These are phyloP conservation scores for Lepidothrix coronata DNA, from an alignment of 2,113 vertebrate genomes.

Conservation along the genomic window DNA sequence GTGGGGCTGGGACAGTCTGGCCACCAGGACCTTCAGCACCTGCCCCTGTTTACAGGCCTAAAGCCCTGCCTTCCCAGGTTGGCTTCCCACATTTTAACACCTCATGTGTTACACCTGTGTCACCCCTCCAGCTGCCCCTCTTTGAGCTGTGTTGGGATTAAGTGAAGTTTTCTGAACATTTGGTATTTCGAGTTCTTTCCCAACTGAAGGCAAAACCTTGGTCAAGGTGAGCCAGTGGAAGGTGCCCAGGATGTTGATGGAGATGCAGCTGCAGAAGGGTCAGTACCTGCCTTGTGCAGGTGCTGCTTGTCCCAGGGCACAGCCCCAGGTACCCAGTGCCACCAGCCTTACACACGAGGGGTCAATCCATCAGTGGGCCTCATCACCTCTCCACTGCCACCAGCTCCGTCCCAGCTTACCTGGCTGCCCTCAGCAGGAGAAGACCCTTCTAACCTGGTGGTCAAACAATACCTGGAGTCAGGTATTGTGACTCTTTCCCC, in stretches of 20 bases:
- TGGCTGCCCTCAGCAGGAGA: fast-evolving
- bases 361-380: background rate
- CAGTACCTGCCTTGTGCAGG: background rate
- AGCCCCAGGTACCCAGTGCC: background rate
- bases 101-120: background rate
- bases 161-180: background rate
- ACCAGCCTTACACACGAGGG: fast-evolving
- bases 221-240: background rate
- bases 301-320: background rate
- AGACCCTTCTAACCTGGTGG: background rate
- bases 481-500: background rate
- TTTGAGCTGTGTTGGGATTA: background rate
- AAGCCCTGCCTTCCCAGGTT: background rate
- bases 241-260: too few relatives aligned
- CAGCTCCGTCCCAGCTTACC: background rate
- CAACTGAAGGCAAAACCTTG: background rate
- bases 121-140: background rate
- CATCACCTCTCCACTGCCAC: background rate
- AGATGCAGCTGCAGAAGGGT: background rate
- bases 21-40: background rate
- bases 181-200: background rate
- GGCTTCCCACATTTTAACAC: background rate
- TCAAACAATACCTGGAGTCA: background rate
- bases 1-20: background rate
- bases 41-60: background rate